A percentile compares a stretch with the other conserved stretches of the same genome.
Evolutionary conservation across 2,888 invertebrate genomes (phyloP).

Genomic region (Acholoe squamosa): DNA sequence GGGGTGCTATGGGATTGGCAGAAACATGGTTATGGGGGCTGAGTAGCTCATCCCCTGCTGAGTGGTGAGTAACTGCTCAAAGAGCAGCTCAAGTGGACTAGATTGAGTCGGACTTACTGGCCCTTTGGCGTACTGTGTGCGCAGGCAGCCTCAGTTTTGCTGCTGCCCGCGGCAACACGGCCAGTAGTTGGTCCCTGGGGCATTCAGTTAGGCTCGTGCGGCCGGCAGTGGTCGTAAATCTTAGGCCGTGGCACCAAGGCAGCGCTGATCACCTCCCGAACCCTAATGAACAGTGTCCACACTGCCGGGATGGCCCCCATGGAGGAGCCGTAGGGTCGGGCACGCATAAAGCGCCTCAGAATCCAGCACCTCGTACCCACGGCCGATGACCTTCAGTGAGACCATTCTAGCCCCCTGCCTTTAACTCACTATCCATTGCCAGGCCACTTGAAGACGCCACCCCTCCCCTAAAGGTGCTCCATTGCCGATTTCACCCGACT

Average conservation of each 20-base stretch:
- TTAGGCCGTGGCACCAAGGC: neutral
- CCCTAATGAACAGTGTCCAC: constrained; percentile 20
- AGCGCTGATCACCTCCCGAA: constrained; percentile 1
- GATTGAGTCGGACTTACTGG: neutral
- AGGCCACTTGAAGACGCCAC: neutral
- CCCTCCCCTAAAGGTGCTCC: neutral
- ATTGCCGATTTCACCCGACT: neutral
- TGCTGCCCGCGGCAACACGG: neutral
- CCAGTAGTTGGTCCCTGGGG: neutral
- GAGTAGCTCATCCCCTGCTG: too few relatives aligned
- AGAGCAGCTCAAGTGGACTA: constrained; percentile 20
- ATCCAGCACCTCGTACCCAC: neutral
- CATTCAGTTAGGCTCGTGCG: neutral
- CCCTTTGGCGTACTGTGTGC: neutral
- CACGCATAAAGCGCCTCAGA: too few relatives aligned
- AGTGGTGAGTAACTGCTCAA: neutral
- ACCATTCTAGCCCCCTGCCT: neutral
- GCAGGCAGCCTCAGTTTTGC: neutral
- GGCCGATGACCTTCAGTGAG: neutral
- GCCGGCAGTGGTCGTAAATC: neutral
- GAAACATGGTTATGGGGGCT: too few relatives aligned
- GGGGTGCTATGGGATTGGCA: too few relatives aligned
- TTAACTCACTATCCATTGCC: neutral
- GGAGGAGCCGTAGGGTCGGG: neutral
- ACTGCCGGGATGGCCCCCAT: neutral